Base-by-base conservation (phyloP, 2,888 invertebrate genomes). In the Eustalomyia histrio region DNA sequence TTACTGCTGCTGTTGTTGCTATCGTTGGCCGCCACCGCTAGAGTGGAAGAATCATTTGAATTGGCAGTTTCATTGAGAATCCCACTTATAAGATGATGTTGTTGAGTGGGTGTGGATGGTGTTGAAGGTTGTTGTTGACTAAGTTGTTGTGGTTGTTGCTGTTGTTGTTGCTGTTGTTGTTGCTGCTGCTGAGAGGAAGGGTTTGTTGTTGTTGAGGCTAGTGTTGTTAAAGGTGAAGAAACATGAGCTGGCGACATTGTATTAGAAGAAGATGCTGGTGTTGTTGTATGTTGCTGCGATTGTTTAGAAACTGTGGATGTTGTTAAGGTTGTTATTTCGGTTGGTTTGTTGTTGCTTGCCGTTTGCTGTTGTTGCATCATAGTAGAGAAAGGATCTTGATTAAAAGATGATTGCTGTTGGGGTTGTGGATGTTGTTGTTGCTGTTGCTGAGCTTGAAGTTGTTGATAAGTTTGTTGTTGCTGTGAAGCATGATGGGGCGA, bases 1-100 rank as follows among this genome's bases (percentile, higher is more conserved):
- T 90, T 90, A 81, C 89, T 89, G 82, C 90, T 89, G 71, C 90
- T 89, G 83, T 89, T 90, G 84, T 88, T 90, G 84, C 89, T 90
- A 39, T 90, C 90, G 47, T 89, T 89, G 33, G 88, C 89, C 12
- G 87, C 88, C 33, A 89, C 89, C 1, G 90, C 90, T 47, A 89
- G 72, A 0, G 89, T 89, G 5, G 90, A 89, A 14, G 91, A 90
- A 84, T 90, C 90, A 83, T 90, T 89, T 3, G 90, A 90, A 76
- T 90, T 90, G 67, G 89, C 88, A 9, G 90, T 89, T 73, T 89
- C 89, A 65, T 89, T 89, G 8, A 90, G 86, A 55, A 88, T 88
- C 80, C 86, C 88, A 84, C 85, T 88, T 72, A 86, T 82, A 78
- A 87, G 87, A 83, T 85, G 89, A n/a, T 88, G 86, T 8, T 87